Evolutionary conservation across 1,140 invertebrate genomes (phyloP).

Genomic region (Aphidius ervi): DNA sequence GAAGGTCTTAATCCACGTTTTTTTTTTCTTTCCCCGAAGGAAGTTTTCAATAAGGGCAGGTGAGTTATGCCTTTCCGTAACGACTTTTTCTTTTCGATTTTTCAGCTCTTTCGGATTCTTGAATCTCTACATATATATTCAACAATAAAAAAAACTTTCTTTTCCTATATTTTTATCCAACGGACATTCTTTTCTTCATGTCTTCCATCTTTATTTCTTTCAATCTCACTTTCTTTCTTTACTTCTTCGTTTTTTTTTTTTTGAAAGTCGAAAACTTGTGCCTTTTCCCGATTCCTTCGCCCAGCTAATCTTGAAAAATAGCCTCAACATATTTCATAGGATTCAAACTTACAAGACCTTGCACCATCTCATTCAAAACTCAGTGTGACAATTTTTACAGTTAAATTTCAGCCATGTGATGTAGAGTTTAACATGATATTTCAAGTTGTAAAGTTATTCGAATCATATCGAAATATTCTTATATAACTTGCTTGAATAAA

Average conservation of each 20-base stretch:
- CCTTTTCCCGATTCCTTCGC: conserved; percentile 17
- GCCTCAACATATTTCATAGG: conserved; percentile 37
- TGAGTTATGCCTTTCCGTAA: conserved; percentile 42
- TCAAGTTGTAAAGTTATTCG: too few relatives aligned
- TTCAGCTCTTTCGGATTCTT: too few relatives aligned
- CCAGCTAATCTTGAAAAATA: conserved; percentile 46
- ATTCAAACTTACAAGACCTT: conserved; percentile 35
- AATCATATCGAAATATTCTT: too few relatives aligned
- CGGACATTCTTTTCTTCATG: conserved; percentile 14
- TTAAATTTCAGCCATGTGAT: too few relatives aligned
- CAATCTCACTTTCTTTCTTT: conserved; percentile 4
- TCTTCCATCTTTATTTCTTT: conserved; percentile 1
- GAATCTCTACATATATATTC: too few relatives aligned
- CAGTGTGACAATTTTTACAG: too few relatives aligned
- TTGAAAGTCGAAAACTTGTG: conserved; percentile 11
- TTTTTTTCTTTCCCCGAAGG: conserved; percentile 24
- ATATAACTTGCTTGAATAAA: too few relatives aligned
- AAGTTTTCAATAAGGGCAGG: conserved; percentile 40
- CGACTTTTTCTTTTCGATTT: conserved; percentile 34
- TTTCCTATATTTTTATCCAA: too few relatives aligned
- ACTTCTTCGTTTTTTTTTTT: conserved; percentile 16
- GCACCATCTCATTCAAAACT: too few relatives aligned
- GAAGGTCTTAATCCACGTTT: conserved; percentile 38
- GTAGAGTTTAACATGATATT: too few relatives aligned
- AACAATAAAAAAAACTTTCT: too few relatives aligned